phyloP scores from a whole-genome alignment of 1,140 invertebrate genomes.

The Rhynchophorus ferrugineus region DNA sequence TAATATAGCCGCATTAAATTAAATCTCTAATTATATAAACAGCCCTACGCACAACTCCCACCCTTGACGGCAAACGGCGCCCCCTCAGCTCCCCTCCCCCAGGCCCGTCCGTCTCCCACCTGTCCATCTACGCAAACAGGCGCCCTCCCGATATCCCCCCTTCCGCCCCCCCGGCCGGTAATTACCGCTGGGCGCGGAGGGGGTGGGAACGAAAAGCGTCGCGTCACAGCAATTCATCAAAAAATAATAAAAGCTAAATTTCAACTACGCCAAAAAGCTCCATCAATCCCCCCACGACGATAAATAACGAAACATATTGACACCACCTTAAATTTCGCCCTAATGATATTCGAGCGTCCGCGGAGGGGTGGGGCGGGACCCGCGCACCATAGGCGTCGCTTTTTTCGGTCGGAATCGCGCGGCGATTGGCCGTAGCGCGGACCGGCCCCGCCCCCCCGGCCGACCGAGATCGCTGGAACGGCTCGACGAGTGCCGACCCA shows the following conservation, averaged over 20 bases:
- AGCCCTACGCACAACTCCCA: slow-evolving; percentile 1
- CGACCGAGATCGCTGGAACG: neutral
- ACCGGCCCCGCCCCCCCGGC: neutral
- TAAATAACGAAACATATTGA: slow-evolving; percentile 41
- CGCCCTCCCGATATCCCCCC: too few relatives aligned
- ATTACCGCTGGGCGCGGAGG: neutral
- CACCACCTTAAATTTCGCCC: slow-evolving; percentile 32
- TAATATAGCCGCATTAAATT: slow-evolving; percentile 16
- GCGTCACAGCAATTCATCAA: slow-evolving; percentile 34
- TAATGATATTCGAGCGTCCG: slow-evolving; percentile 37
- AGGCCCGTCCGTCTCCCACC: too few relatives aligned
- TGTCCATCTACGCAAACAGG: too few relatives aligned
- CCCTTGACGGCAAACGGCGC: neutral
- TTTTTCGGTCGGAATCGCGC: slow-evolving; percentile 1
- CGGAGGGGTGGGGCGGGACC: slow-evolving; percentile 21
- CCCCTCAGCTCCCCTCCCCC: too few relatives aligned
- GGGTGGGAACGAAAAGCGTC: slow-evolving; percentile 14
- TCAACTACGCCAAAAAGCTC: slow-evolving; percentile 33
- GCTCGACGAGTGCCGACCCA: neutral
- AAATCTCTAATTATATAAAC: slow-evolving; percentile 21
- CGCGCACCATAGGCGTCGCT: slow-evolving; percentile 17
- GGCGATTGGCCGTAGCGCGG: neutral
- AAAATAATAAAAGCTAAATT: slow-evolving; percentile 39
- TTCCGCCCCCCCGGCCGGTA: neutral
- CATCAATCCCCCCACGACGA: slow-evolving; percentile 32